Conservation (phyloP, 2,888 invertebrate genomes). For the Lycophotia porphyrea region DNA sequence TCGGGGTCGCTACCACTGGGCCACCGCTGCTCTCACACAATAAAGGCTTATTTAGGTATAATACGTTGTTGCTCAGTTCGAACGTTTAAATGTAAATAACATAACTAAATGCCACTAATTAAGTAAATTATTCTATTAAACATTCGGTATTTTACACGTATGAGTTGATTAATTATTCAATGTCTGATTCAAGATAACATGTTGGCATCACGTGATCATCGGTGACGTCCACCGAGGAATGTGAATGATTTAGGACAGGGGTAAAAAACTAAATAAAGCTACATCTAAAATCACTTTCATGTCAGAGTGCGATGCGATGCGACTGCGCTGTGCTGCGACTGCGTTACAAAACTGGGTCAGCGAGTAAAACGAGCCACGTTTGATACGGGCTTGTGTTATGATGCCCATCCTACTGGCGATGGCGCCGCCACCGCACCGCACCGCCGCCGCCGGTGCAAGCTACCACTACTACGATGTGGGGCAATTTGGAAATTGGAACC, state of each 20-base stretch:
- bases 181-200: conserved; percentile 16
- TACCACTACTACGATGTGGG: conserved; percentile 19
- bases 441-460: conserved; percentile 42
- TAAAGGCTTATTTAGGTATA: background rate
- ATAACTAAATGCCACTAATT: conserved; percentile 16
- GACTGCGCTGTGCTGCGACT: conserved; percentile 63
- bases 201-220: background rate
- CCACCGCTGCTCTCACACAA: too few species aligned
- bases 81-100: conserved; percentile 36
- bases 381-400: conserved; percentile 63
- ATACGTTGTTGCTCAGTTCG: conserved; percentile 6
- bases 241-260: conserved; percentile 46
- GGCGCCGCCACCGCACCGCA: conserved; percentile 60
- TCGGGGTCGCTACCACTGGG: too few species aligned
- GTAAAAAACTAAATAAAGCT: conserved; percentile 48
- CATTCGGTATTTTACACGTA: background rate
- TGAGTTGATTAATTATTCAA: conserved; percentile 6
- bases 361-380: conserved; percentile 69
- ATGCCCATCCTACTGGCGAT: conserved; percentile 70
- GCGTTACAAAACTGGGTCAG: conserved; percentile 79
- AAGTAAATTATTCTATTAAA: conserved; percentile 6
- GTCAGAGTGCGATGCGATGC: conserved; percentile 46
- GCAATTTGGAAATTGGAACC: conserved; percentile 31
- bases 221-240: conserved; percentile 38
- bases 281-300: conserved; percentile 51